phyloP scores from a whole-genome alignment of 2,113 vertebrate genomes.

The Urocitellus parryii region DNA sequence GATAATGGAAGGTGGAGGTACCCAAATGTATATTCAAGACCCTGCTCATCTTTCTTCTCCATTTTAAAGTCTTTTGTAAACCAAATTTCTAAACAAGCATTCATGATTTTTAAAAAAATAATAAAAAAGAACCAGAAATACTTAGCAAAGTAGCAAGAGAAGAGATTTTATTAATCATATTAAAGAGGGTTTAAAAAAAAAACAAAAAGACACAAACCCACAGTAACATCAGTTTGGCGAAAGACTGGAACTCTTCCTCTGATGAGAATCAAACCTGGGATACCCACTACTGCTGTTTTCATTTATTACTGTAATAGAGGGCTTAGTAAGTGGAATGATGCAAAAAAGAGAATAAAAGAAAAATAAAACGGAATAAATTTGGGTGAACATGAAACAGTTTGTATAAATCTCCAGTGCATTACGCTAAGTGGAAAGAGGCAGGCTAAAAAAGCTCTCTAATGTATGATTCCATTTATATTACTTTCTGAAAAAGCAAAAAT shows the following conservation, averaged over 20 bases:
- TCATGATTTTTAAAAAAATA: not conserved
- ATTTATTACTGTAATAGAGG: not conserved
- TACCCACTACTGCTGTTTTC: not conserved
- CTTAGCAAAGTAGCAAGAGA: not conserved
- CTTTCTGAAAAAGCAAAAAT: not conserved
- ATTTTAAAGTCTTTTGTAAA: not conserved
- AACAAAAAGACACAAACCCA: not conserved
- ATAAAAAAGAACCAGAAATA: not conserved
- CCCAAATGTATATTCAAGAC: not conserved
- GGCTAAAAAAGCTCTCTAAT: not conserved
- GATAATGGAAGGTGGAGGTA: not conserved
- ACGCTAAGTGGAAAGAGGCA: not conserved
- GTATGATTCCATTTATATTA: not conserved
- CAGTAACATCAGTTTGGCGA: not conserved
- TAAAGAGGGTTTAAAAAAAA: not conserved
- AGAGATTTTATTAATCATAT: not conserved
- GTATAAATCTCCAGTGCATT: not conserved
- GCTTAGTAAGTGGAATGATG: not conserved
- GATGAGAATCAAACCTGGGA: not conserved
- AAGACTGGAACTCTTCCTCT: not conserved
- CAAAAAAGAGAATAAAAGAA: not conserved
- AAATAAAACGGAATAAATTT: not conserved
- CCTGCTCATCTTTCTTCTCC: not conserved
- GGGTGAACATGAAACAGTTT: not conserved
- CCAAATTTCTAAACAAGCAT: not conserved